Percentiles rank a stretch among this genome's conserved stretches.
Evolutionary conservation across 2,113 vertebrate genomes (phyloP).

Genomic region (Perca fluviatilis): DNA sequence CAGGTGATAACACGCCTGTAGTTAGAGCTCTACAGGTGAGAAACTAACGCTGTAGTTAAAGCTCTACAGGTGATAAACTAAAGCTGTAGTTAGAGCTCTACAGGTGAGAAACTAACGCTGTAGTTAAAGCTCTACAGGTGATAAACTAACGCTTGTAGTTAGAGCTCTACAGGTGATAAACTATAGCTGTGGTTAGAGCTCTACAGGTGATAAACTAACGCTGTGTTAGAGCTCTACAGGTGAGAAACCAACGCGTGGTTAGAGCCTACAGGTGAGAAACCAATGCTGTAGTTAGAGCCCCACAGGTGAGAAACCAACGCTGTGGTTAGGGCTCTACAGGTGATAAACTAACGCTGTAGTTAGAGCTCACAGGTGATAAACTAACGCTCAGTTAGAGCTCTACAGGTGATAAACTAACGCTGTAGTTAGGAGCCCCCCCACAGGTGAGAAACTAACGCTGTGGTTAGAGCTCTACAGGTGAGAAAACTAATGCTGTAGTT

Average conservation of each 20-base stretch:
- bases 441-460: conserved; percentile 44
- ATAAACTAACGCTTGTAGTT: not conserved
- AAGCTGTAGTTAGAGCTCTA: not conserved
- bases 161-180: not conserved
- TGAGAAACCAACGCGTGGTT: not conserved
- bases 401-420: too few species aligned
- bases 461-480: not conserved
- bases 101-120: not conserved
- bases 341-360: too few species aligned
- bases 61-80: not conserved
- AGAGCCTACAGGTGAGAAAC: too few species aligned
- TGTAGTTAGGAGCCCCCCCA: too few species aligned
- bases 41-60: not conserved
- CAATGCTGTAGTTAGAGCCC: too few species aligned
- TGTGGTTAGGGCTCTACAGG: too few species aligned
- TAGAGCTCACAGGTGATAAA: too few species aligned
- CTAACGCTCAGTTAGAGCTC: too few species aligned
- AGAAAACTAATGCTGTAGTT: too few species aligned
- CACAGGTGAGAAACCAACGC: too few species aligned
- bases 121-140: not conserved
- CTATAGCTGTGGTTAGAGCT: not conserved
- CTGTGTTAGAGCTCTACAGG: not conserved
- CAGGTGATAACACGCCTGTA: conserved; percentile 49
- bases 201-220: not conserved
- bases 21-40: not conserved